A percentile compares a stretch with the other conserved stretches of the same genome.
Evolutionary conservation across 2,888 invertebrate species (phyloP).

Genomic region (Lordiphosa fenestrarum): DNA sequence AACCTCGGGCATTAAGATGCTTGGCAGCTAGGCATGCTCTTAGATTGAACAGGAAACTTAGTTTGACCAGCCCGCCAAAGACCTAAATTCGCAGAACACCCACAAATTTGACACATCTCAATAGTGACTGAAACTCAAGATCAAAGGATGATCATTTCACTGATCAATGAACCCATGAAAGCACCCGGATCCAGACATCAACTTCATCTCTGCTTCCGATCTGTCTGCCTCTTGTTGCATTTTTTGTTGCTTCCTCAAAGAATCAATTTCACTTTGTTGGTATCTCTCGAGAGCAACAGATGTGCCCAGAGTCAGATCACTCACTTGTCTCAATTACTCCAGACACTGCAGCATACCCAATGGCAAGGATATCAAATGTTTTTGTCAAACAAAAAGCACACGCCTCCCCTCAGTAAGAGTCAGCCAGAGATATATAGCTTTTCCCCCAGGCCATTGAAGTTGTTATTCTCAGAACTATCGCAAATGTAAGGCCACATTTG

Average conservation of each 20-base stretch:
- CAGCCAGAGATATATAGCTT: conserved; percentile 26
- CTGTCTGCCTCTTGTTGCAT: conserved; percentile 41
- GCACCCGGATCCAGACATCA: conserved; percentile 30
- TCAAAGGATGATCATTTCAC: conserved; percentile 63
- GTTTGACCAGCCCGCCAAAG: neutral
- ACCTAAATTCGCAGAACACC: conserved; percentile 10
- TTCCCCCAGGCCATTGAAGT: neutral
- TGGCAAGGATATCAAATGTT: conserved; percentile 30
- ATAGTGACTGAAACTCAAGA: conserved; percentile 48
- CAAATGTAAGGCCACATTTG: conserved; percentile 27
- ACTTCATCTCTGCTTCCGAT: conserved; percentile 62
- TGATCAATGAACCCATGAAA: conserved; percentile 51
- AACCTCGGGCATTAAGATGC: conserved; percentile 36
- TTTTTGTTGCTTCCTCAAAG: conserved; percentile 61
- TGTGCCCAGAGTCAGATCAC: conserved; percentile 50
- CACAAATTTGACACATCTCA: conserved; percentile 4
- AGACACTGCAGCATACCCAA: conserved; percentile 50
- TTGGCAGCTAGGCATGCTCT: conserved; percentile 1
- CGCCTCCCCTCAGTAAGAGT: conserved; percentile 2
- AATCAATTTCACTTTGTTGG: conserved; percentile 51
- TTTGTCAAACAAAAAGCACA: neutral
- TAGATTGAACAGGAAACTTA: conserved; percentile 16
- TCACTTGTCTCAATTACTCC: conserved; percentile 56
- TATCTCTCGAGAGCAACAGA: conserved; percentile 61
- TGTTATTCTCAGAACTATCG: conserved; percentile 16